phyloP scores from a whole-genome alignment of 1,140 invertebrate genomes.

The Nasonia vitripennis region DNA sequence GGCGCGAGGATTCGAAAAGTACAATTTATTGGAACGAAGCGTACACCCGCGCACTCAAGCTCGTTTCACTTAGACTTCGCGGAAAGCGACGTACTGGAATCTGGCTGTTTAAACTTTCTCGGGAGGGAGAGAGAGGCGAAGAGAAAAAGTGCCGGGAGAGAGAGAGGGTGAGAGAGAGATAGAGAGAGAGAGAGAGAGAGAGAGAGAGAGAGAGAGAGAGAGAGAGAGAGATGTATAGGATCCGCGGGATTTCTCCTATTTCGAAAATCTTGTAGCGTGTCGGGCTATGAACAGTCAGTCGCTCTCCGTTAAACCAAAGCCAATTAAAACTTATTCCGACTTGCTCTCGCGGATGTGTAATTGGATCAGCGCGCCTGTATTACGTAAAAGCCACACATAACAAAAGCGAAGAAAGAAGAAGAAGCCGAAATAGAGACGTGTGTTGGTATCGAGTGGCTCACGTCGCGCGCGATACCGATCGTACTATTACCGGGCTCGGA shows the following conservation, averaged over 20 bases:
- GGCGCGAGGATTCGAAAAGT: conserved; percentile 29
- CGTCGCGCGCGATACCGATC: not conserved
- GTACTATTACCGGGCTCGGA: too few species aligned
- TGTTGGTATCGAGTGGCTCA: not conserved
- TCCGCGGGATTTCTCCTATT: not conserved
- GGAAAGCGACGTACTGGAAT: not conserved
- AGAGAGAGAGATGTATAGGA: not conserved
- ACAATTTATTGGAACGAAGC: conserved; percentile 36
- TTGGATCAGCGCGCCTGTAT: not conserved
- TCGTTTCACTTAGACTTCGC: conserved; percentile 21
- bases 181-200: not conserved
- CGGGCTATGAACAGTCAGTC: not conserved
- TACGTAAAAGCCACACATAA: too few species aligned
- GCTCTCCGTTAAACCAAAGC: not conserved
- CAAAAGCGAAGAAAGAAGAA: too few species aligned
- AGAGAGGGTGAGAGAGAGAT: not conserved
- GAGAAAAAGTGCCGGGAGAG: not conserved
- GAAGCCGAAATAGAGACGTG: not conserved
- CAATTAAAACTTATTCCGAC: not conserved
- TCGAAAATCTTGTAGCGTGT: not conserved
- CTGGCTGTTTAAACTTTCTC: conserved; percentile 7
- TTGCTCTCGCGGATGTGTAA: not conserved
- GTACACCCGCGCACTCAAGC: too few species aligned
- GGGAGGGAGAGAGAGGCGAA: not conserved
- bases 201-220: not conserved